Percentiles rank a stretch among this genome's conserved stretches.
Conservation (phyloP, 2,888 invertebrate genomes). For the Arge pagana region DNA sequence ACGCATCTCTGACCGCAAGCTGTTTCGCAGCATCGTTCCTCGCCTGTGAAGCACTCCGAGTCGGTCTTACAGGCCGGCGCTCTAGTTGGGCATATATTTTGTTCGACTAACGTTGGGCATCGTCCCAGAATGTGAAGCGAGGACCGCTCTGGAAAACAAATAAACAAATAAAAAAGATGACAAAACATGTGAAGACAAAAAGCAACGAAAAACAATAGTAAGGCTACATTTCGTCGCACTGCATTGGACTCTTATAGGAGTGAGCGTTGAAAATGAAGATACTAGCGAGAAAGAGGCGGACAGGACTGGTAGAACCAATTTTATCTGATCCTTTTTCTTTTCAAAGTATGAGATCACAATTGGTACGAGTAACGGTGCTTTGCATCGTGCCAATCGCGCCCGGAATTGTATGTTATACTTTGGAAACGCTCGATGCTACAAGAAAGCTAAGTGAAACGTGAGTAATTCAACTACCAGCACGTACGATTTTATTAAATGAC, state of each 20-base stretch:
- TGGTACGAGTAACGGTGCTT: too few species aligned
- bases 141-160: slow-evolving; percentile 37
- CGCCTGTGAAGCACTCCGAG: slow-evolving; percentile 63
- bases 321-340: too few species aligned
- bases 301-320: slow-evolving; percentile 27
- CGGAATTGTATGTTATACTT: too few species aligned
- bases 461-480: too few species aligned
- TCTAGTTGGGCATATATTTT: slow-evolving; percentile 63
- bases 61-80: slow-evolving; percentile 66
- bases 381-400: too few species aligned
- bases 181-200: too few species aligned
- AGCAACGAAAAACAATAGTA: too few species aligned
- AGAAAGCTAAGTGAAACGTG: too few species aligned
- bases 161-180: too few species aligned
- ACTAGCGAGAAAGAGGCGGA: slow-evolving; percentile 27
- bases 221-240: background rate
- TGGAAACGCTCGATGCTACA: too few species aligned
- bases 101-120: slow-evolving; percentile 52
- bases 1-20: slow-evolving; percentile 65
- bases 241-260: background rate
- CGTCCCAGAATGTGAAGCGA: slow-evolving; percentile 42
- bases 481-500: too few species aligned
- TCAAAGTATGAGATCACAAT: too few species aligned
- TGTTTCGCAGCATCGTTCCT: slow-evolving; percentile 71
- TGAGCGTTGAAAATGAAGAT: background rate